Percentiles rank a stretch among this genome's conserved stretches.
phyloP scores from a whole-genome alignment of 2,113 vertebrate species.

The Pelecanus crispus region DNA sequence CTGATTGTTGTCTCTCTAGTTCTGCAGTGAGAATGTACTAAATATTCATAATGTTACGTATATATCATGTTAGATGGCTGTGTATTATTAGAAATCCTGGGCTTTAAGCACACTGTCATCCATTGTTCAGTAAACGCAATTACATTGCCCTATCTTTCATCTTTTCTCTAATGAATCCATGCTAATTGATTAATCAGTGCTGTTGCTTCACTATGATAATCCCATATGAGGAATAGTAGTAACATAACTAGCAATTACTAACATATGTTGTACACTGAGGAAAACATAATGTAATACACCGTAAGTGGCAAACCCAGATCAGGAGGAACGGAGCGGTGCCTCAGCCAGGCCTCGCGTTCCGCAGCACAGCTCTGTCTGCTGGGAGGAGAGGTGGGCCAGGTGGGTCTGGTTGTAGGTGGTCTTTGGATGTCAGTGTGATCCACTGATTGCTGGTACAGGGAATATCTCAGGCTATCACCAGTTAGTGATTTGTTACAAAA shows the following conservation, averaged over 20 bases:
- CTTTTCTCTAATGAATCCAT: slow-evolving; percentile 50
- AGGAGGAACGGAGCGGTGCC: not conserved
- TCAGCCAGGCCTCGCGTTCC: accelerated
- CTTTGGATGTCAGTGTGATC: not conserved
- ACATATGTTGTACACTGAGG: not conserved
- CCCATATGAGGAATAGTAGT: slow-evolving; percentile 15
- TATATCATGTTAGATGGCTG: not conserved
- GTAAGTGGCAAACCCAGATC: not conserved
- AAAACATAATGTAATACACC: not conserved
- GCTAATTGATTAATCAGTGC: slow-evolving; percentile 64
- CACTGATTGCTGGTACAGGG: not conserved
- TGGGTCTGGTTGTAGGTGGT: too few species aligned
- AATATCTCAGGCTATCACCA: accelerated
- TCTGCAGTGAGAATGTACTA: not conserved
- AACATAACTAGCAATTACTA: slow-evolving; percentile 15
- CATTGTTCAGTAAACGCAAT: slow-evolving; percentile 61
- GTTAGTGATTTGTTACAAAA: not conserved
- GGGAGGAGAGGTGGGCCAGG: not conserved
- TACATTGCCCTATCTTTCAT: slow-evolving; percentile 42
- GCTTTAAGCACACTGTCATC: slow-evolving; percentile 35
- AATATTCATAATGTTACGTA: slow-evolving; percentile 29
- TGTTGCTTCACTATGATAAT: slow-evolving; percentile 39
- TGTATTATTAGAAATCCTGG: slow-evolving; percentile 13
- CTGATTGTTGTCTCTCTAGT: not conserved
- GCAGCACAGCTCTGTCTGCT: not conserved